Base-by-base conservation (phyloP, 2,888 invertebrate genomes). In the Trachelus tabidus region DNA sequence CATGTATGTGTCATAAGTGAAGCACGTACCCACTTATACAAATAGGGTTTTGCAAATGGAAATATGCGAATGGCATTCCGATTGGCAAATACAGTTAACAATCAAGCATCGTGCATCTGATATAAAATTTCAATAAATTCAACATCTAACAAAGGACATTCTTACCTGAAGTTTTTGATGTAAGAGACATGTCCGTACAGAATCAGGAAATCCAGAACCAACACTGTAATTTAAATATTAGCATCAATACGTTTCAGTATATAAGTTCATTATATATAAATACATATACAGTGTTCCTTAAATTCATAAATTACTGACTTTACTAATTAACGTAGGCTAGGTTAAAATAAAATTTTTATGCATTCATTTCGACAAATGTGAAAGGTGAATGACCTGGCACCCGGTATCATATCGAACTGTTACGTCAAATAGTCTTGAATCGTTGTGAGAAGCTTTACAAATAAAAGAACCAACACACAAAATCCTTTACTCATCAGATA, bases 131-230 rank as follows among this genome's bases (percentile, higher is more conserved):
- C 6, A 56, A 56, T 56, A 56, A 56, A 56, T 23, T 23, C 23
- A 23, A 56, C 23, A 23, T 56, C 23, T n/a, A 40, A 71, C 6
- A 15, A 73, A 11, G 73, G 73, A 34, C 15, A 71, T 74, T 34
- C 56, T 12, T 94, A 95, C 93, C 92, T 98, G 98, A 71, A 99
- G 93, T 91, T 99, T 99, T 92, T 99, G 98, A 92, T 99, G 97
- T 23, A 99, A 93, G 73, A 99, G 93, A 90, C 98, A 98, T 11
- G 97, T 96, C 79, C 97, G 95, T 30, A 90, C 89, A 71, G 96
- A 95, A 91, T 98, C 98, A 0, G 98, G 98, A 84, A 95, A 94
- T 15, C 97, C 97, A 74, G 94, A 92, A n/a, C 95, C 94, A 79
- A 98, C 93, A 85, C 97, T 97, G 93, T 83, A 92, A 93, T 56